Base-by-base conservation (phyloP, 2,113 vertebrate genomes). In the Gadus chalcogrammus region DNA sequence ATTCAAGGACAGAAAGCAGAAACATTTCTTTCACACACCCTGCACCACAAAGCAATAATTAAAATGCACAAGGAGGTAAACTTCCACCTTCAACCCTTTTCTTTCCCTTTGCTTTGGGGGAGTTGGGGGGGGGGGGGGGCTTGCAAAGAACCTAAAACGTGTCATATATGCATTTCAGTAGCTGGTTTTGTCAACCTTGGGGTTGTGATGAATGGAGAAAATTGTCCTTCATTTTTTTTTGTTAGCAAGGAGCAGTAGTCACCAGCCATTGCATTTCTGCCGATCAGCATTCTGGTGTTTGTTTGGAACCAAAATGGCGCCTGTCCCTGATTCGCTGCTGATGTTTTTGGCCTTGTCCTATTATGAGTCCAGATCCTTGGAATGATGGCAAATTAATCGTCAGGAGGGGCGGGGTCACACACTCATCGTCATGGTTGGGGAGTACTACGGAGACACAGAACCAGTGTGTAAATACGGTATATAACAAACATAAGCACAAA, bases 351-450 rank as follows among this genome's bases (percentile, higher is more conserved):
- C 93, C 92, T 88, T 93, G 94, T 95, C 95, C 93, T 95, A 92
- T 91, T 92, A 92, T 93, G 91, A 90, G 91, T 91, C 91, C 90
- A 91, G 92, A 93, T 94, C 95, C 94, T 96, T 93, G 90, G 82
- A 94, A 95, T 90, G 93, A 94, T 94, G 94, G 95, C 94, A 88
- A 93, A 94, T 91, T 92, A 91, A 90, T 73, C 88, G 91, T 90
- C 73, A 83, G 89, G 89, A 89, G 87, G 85, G 63, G 72, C 89
- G 86, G 82, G 82, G 91, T 98, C 96, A 99, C 95, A 99, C 97
- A 73, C 97, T 99, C 97, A 99, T 99, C 89, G 97, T 99, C 97
- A 99, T 99, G 94, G 96, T 98, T 86, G 97, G 96, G 91, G 97
- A 99, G 91, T 99, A 99, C 96, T 99, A 88, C 81, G 74, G 80